Conservation (phyloP, 1,140 invertebrate species). For the Maniola jurtina region DNA sequence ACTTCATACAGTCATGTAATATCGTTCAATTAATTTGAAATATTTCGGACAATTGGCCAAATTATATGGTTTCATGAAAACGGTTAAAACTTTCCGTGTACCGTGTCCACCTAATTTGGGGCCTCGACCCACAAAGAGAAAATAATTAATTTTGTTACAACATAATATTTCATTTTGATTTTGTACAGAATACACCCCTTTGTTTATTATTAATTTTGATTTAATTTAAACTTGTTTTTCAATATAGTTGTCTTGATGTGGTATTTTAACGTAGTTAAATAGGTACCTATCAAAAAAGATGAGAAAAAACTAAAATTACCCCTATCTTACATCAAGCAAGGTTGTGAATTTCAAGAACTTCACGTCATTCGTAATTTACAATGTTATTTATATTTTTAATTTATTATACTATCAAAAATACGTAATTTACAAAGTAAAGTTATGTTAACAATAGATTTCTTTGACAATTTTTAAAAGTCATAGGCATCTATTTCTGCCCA, state of each 20-base stretch:
- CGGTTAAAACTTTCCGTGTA: conserved; percentile 30
- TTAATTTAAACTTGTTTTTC: neutral
- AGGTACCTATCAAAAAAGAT: too few species aligned
- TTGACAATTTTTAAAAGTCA: neutral
- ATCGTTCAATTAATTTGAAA: conserved; percentile 28
- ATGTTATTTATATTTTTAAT: too few species aligned
- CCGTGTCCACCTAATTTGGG: conserved; percentile 26
- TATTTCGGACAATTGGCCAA: conserved; percentile 32
- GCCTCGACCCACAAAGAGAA: conserved; percentile 26
- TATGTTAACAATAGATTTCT: neutral
- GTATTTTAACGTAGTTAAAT: neutral
- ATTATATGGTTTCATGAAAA: conserved; percentile 30
- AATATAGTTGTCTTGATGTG: conserved; percentile 1
- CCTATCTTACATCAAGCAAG: too few species aligned
- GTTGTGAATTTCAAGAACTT: too few species aligned
- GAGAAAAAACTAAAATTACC: too few species aligned
- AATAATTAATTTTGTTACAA: conserved; percentile 32
- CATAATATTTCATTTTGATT: conserved; percentile 19
- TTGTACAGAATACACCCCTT: conserved; percentile 10
- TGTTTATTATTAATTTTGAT: conserved; percentile 23
- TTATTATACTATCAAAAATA: too few species aligned
- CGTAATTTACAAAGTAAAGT: too few species aligned
- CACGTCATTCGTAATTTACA: too few species aligned
- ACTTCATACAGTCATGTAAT: conserved; percentile 8
- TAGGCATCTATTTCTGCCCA: neutral